Evolutionary conservation across 2,888 invertebrate species (phyloP), one percentile per base, ranked within the genome.

Genomic region (Eupithecia abbreviata): DNA sequence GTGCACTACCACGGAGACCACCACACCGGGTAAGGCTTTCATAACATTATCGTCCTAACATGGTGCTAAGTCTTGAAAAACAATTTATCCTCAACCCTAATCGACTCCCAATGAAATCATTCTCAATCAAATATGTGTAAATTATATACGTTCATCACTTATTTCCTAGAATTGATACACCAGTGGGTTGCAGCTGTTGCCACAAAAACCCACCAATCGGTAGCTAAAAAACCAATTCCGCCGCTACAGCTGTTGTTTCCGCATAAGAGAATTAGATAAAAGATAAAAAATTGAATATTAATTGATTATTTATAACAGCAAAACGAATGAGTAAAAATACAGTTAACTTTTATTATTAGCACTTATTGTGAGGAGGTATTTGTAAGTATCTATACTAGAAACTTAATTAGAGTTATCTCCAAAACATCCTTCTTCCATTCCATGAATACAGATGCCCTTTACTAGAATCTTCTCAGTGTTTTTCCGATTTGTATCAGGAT

Each of bases 11-110:
- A 30, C 30, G 30, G 30, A 30, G 30, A 30, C 30, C 30, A 30
- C 30, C 84, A 92, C 78, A 89, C 89, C 75, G 92, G 92, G 82
- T 92, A 82, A 43, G n/a, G 43, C 2, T 2, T 62, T 65, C 10
- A 18, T 18, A 9, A 4, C 51, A 65, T 41, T 43, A 43, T 42
- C 15, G 12, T 5, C 51, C 51, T 4, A 43, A 67, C 43, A 41
- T 9, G 10, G 10, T 30, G 15, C 13, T 41, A 12, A 12, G 3
- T 58, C 41, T 62, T 12, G 6, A 12, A 41, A 58, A 9, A 18
- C 3, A 18, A 55, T 15, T 51, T 51, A 7, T n/a, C 51, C 6
- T 58, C 58, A 18, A 18, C 18, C 58, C 3, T 18, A 58, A 58
- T 58, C 9, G 18, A 2, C 18, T 18, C 7, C n/a, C 9, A 58